phyloP scores from a whole-genome alignment of 2,113 vertebrate species.

The cattle (Bos taurus) region ARS-UCD2.0 NC_037339.1:25723001-25723500 shows the following conservation, averaged over 20 bases:
- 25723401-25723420: not conserved
- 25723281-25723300: not conserved
- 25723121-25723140: not conserved
- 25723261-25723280: not conserved
- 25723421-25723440: not conserved
- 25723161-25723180: not conserved
- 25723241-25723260: not conserved
- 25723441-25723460: not conserved
- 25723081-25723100: not conserved
- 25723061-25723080: not conserved
- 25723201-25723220: not conserved
- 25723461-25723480: not conserved
- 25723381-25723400: not conserved
- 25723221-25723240: not conserved
- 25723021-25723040: not conserved
- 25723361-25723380: not conserved
- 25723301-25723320: not conserved
- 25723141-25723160: not conserved
- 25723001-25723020: accelerated
- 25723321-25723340: not conserved
- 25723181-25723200: not conserved
- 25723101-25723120: not conserved
- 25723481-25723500: not conserved
- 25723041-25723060: not conserved
- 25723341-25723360: not conserved